Percentiles rank a stretch among this genome's conserved stretches.
phyloP scores from a whole-genome alignment of 2,888 invertebrate species.

The Tuta absoluta region DNA sequence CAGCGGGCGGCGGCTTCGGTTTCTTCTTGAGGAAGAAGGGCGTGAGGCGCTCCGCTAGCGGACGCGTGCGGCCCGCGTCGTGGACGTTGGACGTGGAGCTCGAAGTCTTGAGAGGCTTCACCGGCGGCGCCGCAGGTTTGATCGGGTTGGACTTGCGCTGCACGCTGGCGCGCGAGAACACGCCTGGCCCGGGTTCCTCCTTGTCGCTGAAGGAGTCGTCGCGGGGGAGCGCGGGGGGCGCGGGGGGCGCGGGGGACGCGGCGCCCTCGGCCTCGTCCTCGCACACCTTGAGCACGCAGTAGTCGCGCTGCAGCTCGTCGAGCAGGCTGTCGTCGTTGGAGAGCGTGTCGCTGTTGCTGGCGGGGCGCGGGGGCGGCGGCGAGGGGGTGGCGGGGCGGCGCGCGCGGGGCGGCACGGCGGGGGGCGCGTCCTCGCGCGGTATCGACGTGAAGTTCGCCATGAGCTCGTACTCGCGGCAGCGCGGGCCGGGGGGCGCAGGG shows the following conservation, averaged over 20 bases:
- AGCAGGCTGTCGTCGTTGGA: slow-evolving; percentile 73
- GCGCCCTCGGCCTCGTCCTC: slow-evolving; percentile 54
- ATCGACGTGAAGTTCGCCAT: slow-evolving; percentile 70
- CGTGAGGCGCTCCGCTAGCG: slow-evolving; percentile 68
- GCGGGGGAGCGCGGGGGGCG: slow-evolving; percentile 37
- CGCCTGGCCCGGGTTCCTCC: slow-evolving; percentile 52
- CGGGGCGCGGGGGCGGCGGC: slow-evolving; percentile 45
- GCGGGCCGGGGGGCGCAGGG: slow-evolving; percentile 45
- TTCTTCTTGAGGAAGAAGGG: slow-evolving; percentile 76
- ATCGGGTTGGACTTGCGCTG: slow-evolving; percentile 76
- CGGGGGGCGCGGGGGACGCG: slow-evolving; percentile 22
- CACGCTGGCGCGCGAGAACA: slow-evolving; percentile 67
- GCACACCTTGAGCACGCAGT: slow-evolving; percentile 69
- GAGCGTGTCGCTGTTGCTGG: slow-evolving; percentile 41
- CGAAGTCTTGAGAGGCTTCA: slow-evolving; percentile 66
- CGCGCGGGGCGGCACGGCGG: slow-evolving; percentile 60
- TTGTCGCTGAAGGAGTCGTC: slow-evolving; percentile 29
- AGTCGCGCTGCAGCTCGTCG: slow-evolving; percentile 70
- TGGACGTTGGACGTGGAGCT: slow-evolving; percentile 74
- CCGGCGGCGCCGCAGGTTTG: slow-evolving; percentile 57
- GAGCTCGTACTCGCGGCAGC: slow-evolving; percentile 70
- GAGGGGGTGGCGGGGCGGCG: slow-evolving; percentile 54
- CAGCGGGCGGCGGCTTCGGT: slow-evolving; percentile 50
- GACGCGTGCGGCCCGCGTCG: slow-evolving; percentile 64
- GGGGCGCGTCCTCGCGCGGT: slow-evolving; percentile 51